Evolutionary conservation across 2,113 vertebrate genomes (phyloP).

Genomic region (Cettia cetti): DNA sequence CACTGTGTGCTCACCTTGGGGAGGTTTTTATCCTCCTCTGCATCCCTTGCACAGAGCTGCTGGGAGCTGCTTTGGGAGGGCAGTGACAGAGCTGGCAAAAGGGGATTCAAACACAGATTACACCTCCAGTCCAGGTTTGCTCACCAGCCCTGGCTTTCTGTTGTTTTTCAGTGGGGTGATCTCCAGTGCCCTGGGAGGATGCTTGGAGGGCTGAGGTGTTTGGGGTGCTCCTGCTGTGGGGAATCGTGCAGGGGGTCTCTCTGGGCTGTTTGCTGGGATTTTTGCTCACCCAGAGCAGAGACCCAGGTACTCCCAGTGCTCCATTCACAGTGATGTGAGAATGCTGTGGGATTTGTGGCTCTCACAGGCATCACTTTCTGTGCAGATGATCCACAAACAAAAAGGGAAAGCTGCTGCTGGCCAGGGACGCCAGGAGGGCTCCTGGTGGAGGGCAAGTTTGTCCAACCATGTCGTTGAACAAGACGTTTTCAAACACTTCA

Average conservation of each 20-base stretch:
- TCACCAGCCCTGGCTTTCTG: background rate
- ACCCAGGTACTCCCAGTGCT: background rate
- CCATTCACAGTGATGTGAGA: background rate
- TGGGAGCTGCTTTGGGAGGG: background rate
- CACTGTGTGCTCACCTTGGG: rapidly evolving
- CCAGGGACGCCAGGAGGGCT: background rate
- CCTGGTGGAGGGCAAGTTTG: background rate
- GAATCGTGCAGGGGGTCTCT: background rate
- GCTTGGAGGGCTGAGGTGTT: background rate
- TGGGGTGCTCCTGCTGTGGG: background rate
- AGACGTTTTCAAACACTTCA: background rate
- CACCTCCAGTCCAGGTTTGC: background rate
- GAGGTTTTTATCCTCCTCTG: background rate
- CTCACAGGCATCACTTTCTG: background rate
- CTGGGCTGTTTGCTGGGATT: background rate
- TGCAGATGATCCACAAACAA: background rate
- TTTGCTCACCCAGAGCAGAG: background rate
- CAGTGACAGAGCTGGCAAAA: background rate
- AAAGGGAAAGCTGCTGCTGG: background rate
- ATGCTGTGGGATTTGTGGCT: background rate
- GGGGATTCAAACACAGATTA: background rate
- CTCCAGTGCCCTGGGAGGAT: background rate
- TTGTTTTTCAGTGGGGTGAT: background rate
- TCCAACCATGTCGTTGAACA: background rate
- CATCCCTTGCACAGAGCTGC: background rate